phyloP scores from a whole-genome alignment of 2,113 vertebrate genomes.

The Chunga burmeisteri region DNA sequence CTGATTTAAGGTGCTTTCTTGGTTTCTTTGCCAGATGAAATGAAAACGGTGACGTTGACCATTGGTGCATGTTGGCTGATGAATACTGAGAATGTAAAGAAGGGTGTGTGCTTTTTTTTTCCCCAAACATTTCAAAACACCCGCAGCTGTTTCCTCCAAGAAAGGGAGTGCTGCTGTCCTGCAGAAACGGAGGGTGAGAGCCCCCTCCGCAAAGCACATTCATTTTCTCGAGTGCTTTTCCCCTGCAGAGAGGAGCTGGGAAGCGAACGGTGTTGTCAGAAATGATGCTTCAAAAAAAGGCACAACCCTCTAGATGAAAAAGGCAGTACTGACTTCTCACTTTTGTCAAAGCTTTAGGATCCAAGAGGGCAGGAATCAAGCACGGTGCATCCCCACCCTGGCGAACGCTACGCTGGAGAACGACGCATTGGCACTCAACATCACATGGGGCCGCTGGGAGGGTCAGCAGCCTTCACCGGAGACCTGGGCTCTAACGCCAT shows the following conservation, averaged over 20 bases:
- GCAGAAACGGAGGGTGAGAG: neutral
- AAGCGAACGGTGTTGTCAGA: neutral
- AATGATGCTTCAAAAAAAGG: conserved; percentile 4
- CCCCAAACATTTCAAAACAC: neutral
- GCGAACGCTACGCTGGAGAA: neutral
- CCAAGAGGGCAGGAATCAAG: neutral
- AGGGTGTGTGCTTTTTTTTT: neutral
- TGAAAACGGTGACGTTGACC: neutral
- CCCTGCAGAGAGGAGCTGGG: neutral
- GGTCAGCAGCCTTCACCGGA: neutral
- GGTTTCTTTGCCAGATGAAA: conserved; percentile 7
- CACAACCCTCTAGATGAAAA: conserved; percentile 3
- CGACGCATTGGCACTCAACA: conserved; percentile 8
- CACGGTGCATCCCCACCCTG: neutral
- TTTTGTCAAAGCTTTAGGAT: neutral
- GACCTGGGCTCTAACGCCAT: neutral
- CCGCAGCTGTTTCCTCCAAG: neutral
- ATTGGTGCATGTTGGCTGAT: neutral
- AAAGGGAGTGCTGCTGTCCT: neutral
- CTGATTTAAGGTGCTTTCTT: conserved; percentile 42
- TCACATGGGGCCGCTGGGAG: neutral
- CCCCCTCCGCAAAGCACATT: neutral
- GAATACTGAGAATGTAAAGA: neutral
- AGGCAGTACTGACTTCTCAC: conserved; percentile 37
- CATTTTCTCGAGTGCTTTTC: neutral